Evolutionary conservation across 2,113 vertebrate species (phyloP).

Genomic region (Eleginops maclovinus): DNA sequence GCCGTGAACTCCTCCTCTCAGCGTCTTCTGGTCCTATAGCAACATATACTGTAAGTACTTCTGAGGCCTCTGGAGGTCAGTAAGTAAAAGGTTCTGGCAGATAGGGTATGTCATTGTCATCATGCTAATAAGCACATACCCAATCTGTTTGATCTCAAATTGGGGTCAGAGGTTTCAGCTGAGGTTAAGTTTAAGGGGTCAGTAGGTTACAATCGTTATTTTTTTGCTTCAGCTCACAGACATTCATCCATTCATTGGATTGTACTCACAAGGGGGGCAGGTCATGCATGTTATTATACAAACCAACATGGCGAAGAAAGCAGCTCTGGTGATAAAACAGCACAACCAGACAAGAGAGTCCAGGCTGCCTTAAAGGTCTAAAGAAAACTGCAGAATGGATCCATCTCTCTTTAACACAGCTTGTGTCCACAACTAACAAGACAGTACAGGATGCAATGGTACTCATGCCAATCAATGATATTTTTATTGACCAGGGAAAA

Average conservation of each 20-base stretch:
- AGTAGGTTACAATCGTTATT: slow-evolving; percentile 66
- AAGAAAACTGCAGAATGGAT: slow-evolving; percentile 6
- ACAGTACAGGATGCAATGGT: slow-evolving; percentile 34
- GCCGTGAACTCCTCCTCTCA: not conserved
- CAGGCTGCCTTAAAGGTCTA: not conserved
- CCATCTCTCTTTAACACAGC: slow-evolving; percentile 30
- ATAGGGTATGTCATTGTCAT: slow-evolving; percentile 45
- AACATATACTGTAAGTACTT: slow-evolving; percentile 12
- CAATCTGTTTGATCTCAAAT: slow-evolving; percentile 50
- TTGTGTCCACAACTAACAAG: slow-evolving; percentile 13
- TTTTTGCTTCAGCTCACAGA: slow-evolving; percentile 64
- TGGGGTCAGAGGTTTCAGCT: slow-evolving; percentile 31
- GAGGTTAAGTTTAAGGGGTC: slow-evolving; percentile 63
- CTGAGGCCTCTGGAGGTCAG: slow-evolving; percentile 22
- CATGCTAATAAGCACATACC: slow-evolving; percentile 55
- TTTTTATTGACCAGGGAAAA: slow-evolving; percentile 68
- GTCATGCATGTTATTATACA: slow-evolving; percentile 8
- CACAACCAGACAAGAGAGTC: slow-evolving; percentile 5
- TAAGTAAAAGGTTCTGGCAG: slow-evolving; percentile 34
- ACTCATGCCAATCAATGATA: slow-evolving; percentile 64
- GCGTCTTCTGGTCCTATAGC: not conserved
- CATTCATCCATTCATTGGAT: slow-evolving; percentile 38
- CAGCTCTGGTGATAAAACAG: not conserved
- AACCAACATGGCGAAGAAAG: slow-evolving; percentile 2
- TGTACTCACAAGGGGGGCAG: not conserved